A percentile compares a stretch with the other conserved stretches of the same genome.
Conservation (phyloP, 2,113 vertebrate genomes). For the Pomatorhinus ruficollis region DNA sequence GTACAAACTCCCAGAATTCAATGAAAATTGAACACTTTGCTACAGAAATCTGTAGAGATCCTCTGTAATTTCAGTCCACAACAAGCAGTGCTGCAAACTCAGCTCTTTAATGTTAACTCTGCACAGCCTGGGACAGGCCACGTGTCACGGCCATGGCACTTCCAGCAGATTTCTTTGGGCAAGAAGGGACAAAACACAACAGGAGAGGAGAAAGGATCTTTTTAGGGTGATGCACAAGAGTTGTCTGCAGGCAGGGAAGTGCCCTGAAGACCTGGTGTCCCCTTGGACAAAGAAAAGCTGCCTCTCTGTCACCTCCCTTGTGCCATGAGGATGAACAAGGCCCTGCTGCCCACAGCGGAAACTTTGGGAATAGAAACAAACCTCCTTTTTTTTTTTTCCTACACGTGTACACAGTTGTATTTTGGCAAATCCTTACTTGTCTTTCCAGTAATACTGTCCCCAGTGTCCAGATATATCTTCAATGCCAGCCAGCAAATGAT, state of each 20-base stretch:
- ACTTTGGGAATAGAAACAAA: neutral
- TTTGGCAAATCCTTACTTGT: slow-evolving; percentile 79
- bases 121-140: neutral
- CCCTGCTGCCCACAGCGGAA: neutral
- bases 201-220: neutral
- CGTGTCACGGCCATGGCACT: accelerated
- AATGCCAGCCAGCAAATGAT: slow-evolving; percentile 84
- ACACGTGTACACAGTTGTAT: neutral
- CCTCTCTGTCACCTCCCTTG: neutral
- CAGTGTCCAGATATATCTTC: slow-evolving; percentile 86
- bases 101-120: neutral
- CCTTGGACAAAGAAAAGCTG: neutral
- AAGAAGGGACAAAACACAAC: neutral
- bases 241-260: neutral
- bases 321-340: neutral
- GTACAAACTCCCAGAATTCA: neutral
- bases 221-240: neutral
- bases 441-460: slow-evolving; percentile 86
- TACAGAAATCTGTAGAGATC: neutral
- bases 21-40: neutral
- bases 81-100: neutral
- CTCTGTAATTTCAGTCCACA: neutral
- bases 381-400: neutral
- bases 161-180: neutral
- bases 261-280: neutral